Evolutionary conservation across 1,140 invertebrate species (phyloP).

Genomic region (Marisa cornuarietis): DNA sequence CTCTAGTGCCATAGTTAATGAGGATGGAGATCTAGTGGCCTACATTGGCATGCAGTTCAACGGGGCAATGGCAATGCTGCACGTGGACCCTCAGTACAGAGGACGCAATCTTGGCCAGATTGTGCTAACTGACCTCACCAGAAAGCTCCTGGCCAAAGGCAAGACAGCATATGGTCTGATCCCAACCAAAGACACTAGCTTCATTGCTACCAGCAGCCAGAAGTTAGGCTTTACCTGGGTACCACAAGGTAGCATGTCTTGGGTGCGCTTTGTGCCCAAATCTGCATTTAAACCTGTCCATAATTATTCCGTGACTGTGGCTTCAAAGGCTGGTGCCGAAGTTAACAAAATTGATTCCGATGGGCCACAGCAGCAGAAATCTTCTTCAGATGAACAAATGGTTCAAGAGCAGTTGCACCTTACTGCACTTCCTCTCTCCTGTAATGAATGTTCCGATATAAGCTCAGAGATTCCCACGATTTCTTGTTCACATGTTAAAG

Average conservation of each 20-base stretch:
- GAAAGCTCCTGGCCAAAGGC: conserved; percentile 34
- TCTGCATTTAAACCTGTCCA: conserved; percentile 1
- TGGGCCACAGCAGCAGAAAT: background rate
- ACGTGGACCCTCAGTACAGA: conserved; percentile 42
- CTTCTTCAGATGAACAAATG: background rate
- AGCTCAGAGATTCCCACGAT: background rate
- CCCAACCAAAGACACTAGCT: conserved; percentile 40
- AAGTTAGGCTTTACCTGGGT: conserved; percentile 48
- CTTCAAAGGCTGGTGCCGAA: background rate
- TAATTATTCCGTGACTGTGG: background rate
- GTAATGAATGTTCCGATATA: conserved; percentile 31
- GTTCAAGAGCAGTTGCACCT: conserved; percentile 21
- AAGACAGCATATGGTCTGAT: conserved; percentile 48
- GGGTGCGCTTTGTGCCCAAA: conserved; percentile 38
- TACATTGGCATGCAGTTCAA: conserved; percentile 53
- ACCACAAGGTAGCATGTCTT: conserved; percentile 48
- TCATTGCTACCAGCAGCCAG: conserved; percentile 41
- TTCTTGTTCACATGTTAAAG: background rate
- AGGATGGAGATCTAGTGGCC: conserved; percentile 40
- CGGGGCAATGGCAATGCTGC: conserved; percentile 50
- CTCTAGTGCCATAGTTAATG: conserved; percentile 42
- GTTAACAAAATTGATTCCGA: background rate
- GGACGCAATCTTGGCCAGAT: conserved; percentile 40
- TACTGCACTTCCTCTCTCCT: conserved; percentile 31
- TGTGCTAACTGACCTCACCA: conserved; percentile 40